Evolutionary conservation across 1,140 invertebrate genomes (phyloP).

Genomic region (Oppia nitens): DNA sequence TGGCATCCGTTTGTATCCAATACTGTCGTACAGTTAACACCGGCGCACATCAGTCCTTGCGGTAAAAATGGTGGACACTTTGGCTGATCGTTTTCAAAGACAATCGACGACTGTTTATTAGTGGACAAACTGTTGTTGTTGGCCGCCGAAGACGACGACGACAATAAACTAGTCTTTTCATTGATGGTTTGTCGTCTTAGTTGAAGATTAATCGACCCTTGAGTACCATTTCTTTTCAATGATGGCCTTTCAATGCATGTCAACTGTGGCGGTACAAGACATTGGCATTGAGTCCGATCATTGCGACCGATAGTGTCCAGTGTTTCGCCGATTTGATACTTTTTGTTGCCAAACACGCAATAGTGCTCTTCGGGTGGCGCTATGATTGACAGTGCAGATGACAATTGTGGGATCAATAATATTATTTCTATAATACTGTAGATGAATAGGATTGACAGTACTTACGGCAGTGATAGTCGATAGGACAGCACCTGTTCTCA

Average conservation of each 20-base stretch:
- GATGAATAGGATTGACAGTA: neutral
- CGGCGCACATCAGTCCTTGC: neutral
- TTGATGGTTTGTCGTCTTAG: too few relatives aligned
- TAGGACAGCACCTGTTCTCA: constrained; percentile 21
- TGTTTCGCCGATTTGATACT: constrained; percentile 4
- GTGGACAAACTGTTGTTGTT: too few relatives aligned
- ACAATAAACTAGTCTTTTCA: too few relatives aligned
- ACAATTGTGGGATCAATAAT: neutral
- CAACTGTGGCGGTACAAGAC: constrained; percentile 20
- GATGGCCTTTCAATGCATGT: constrained; percentile 21
- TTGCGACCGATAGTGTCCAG: neutral
- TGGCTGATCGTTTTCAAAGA: too few relatives aligned
- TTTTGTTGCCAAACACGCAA: constrained; percentile 1
- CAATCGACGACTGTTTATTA: too few relatives aligned
- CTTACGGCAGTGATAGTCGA: constrained; percentile 22
- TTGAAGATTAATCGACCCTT: neutral
- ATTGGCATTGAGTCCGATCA: constrained; percentile 19
- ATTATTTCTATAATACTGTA: neutral
- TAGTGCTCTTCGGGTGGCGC: neutral
- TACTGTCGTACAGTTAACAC: neutral
- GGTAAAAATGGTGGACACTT: neutral
- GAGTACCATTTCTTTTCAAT: constrained; percentile 7
- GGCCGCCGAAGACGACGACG: too few relatives aligned
- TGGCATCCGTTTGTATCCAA: neutral
- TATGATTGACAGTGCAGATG: neutral